Percentiles rank a stretch among this genome's conserved stretches.
Evolutionary conservation across 2,888 invertebrate species (phyloP).

Genomic region (Agapetus fuscipes): DNA sequence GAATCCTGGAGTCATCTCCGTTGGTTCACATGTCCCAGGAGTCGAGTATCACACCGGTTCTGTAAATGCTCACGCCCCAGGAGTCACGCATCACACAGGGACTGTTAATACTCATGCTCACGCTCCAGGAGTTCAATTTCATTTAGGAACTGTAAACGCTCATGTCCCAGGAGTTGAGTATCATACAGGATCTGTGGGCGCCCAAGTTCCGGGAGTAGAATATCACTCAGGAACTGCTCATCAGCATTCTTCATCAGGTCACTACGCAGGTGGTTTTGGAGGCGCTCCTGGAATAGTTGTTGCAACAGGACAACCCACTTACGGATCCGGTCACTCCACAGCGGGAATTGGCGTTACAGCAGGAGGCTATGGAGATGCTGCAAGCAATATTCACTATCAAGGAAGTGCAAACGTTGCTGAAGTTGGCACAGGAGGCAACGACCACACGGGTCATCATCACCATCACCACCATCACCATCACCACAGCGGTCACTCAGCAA

Average conservation of each 20-base stretch:
- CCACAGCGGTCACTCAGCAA: no score
- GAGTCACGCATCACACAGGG: not conserved
- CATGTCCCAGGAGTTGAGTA: no score
- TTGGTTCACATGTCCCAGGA: no score
- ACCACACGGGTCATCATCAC: not conserved
- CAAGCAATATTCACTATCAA: not conserved
- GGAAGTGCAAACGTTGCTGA: constrained; percentile 16
- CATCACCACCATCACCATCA: no score
- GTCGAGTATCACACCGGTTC: no score
- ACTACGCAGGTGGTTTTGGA: constrained; percentile 11
- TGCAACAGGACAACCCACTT: constrained; percentile 11
- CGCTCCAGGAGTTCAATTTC: not conserved
- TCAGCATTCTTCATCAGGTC: no score
- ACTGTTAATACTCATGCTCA: no score
- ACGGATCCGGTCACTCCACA: not conserved
- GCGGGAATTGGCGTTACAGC: not conserved
- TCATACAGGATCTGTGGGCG: no score
- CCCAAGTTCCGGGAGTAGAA: not conserved
- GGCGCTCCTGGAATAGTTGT: constrained; percentile 16
- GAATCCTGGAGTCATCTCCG: no score
- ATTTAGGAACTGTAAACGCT: no score
- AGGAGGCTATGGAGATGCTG: constrained; percentile 1
- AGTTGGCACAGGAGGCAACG: not conserved
- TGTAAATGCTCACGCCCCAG: not conserved
- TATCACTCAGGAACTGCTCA: not conserved